Evolutionary conservation across 2,113 vertebrate species (phyloP).

Genomic region (Forbesichthys agassizii): DNA sequence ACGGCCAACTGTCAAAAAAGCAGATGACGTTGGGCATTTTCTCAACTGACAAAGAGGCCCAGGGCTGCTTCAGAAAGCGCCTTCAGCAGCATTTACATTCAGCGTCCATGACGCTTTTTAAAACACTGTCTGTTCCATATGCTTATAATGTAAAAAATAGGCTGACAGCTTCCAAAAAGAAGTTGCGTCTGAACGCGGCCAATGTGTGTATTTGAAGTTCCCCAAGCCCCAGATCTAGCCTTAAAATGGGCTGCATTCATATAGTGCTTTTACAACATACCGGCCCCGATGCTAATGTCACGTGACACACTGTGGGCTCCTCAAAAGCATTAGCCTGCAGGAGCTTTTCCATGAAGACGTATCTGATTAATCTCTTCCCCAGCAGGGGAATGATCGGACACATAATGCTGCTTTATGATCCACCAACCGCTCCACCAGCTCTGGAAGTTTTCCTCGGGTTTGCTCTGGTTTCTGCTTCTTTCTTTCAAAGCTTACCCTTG

Average conservation of each 20-base stretch:
- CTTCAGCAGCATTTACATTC: too few relatives aligned
- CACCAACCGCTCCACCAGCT: neutral
- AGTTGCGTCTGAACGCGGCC: too few relatives aligned
- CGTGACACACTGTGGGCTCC: slow-evolving; percentile 18
- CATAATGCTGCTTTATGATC: slow-evolving; percentile 39
- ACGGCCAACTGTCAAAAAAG: too few relatives aligned
- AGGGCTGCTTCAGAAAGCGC: too few relatives aligned
- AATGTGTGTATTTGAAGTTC: too few relatives aligned
- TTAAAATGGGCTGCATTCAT: neutral
- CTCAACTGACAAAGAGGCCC: too few relatives aligned
- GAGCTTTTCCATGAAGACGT: slow-evolving; percentile 24
- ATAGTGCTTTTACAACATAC: neutral
- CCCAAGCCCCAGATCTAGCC: neutral
- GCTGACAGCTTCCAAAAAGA: too few relatives aligned
- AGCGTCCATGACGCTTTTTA: too few relatives aligned
- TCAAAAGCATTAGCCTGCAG: slow-evolving; percentile 17
- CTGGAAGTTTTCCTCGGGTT: slow-evolving; percentile 31
- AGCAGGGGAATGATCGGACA: slow-evolving; percentile 19
- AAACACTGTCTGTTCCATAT: too few relatives aligned
- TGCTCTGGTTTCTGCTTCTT: slow-evolving; percentile 17
- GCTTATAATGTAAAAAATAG: too few relatives aligned
- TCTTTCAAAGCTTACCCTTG: neutral
- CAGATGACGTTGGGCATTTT: too few relatives aligned
- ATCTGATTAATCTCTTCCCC: slow-evolving; percentile 37
- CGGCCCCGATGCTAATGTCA: slow-evolving; percentile 25